These are phyloP conservation scores for Monochamus saltuarius DNA, from an alignment of 1,140 invertebrate species.

Conservation along the genomic window DNA sequence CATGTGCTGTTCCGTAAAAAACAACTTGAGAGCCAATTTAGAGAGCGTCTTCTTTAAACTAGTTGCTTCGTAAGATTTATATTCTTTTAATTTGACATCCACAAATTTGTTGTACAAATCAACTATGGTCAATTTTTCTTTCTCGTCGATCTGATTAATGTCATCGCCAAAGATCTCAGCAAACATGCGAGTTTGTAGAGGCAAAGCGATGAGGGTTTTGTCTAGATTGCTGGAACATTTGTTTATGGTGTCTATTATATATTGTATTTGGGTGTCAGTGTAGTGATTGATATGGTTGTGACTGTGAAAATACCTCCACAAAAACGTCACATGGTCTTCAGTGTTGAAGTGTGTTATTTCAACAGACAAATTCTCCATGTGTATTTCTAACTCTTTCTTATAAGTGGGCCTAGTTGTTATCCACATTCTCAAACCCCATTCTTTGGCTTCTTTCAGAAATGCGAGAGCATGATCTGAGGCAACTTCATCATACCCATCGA, in stretches of 20 bases:
- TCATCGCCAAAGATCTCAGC: slow-evolving; percentile 6
- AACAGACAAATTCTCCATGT: background rate
- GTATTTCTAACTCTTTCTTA: background rate
- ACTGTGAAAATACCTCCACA: background rate
- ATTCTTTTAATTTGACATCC: slow-evolving; percentile 2
- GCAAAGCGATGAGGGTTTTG: slow-evolving; percentile 1
- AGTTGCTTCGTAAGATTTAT: slow-evolving; percentile 1
- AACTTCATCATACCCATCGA: slow-evolving; percentile 8
- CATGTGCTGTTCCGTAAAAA: background rate
- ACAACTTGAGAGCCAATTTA: slow-evolving; percentile 1
- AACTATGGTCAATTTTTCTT: background rate
- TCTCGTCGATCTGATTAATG: background rate
- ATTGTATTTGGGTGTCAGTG: background rate
- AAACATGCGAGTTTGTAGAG: slow-evolving; percentile 6
- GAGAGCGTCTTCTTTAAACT: slow-evolving; percentile 6
- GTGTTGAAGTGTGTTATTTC: background rate
- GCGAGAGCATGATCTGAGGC: background rate
- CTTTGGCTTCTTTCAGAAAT: background rate
- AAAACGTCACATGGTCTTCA: background rate
- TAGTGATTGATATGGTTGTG: background rate
- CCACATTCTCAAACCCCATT: background rate
- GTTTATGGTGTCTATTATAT: background rate
- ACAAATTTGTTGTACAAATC: background rate
- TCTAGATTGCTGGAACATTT: background rate
- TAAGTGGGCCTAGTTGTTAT: slow-evolving; percentile 1